Evolutionary conservation across 2,888 invertebrate species (phyloP).

Genomic region (Seira sanloemensis): DNA sequence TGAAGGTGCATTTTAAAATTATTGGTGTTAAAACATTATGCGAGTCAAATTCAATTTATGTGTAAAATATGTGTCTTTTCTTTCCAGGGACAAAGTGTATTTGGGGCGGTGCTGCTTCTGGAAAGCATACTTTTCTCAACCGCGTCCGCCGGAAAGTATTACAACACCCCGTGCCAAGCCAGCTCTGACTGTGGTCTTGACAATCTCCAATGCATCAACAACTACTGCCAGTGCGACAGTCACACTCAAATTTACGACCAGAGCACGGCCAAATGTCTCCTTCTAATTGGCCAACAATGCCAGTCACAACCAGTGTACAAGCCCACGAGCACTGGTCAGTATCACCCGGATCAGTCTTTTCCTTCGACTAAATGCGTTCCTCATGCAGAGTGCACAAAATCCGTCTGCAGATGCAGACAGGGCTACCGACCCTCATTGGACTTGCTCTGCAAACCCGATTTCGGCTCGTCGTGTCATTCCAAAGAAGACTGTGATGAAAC

Average conservation of each 20-base stretch:
- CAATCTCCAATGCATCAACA: constrained; percentile 51
- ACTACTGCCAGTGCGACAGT: constrained; percentile 58
- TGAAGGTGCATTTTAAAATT: too few relatives aligned
- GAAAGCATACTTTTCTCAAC: constrained; percentile 5
- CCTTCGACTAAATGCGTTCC: constrained; percentile 47
- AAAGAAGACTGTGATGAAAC: constrained; percentile 46
- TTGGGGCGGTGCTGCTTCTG: constrained; percentile 13
- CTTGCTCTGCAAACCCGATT: constrained; percentile 55
- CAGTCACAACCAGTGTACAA: not conserved
- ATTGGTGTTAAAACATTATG: too few relatives aligned
- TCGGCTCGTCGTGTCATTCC: constrained; percentile 32
- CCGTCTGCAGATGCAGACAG: constrained; percentile 41
- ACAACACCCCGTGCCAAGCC: constrained; percentile 43
- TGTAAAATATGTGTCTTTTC: too few relatives aligned
- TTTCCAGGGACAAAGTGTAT: too few relatives aligned
- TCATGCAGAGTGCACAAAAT: constrained; percentile 43
- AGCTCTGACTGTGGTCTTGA: constrained; percentile 38
- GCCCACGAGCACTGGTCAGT: constrained; percentile 3
- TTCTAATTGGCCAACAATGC: constrained; percentile 40
- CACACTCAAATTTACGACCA: constrained; percentile 52
- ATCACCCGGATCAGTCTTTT: not conserved
- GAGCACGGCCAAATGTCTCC: constrained; percentile 44
- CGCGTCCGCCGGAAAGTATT: constrained; percentile 38
- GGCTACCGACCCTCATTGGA: constrained; percentile 45
- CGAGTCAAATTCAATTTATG: too few relatives aligned